Evolutionary conservation across 2,888 invertebrate genomes (phyloP).

Genomic region (Hydraecia micacea): DNA sequence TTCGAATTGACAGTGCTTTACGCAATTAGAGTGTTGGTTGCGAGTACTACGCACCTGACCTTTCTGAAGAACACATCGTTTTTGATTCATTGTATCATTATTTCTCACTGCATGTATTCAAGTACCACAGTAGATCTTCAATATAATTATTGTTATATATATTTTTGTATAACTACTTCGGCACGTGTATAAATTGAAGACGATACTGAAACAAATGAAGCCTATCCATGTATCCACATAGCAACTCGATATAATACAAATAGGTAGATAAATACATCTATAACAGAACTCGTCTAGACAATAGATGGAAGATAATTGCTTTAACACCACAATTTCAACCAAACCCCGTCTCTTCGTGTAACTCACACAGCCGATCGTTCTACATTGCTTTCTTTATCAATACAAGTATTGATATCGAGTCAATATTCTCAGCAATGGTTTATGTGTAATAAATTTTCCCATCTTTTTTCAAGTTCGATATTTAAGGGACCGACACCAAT

Average conservation of each 20-base stretch:
- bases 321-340: conserved; percentile 68
- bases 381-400: conserved; percentile 61
- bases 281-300: conserved; percentile 74
- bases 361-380: conserved; percentile 49
- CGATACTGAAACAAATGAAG: conserved; percentile 20
- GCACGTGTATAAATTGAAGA: not conserved
- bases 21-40: no score
- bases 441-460: conserved; percentile 6
- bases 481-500: conserved; percentile 35
- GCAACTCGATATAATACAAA: conserved; percentile 33
- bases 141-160: not conserved
- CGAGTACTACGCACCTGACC: not conserved
- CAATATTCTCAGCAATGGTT: conserved; percentile 45
- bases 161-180: not conserved
- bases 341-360: conserved; percentile 53
- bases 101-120: not conserved
- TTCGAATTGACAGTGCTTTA: no score
- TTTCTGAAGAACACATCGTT: not conserved
- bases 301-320: conserved; percentile 73
- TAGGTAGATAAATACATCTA: conserved; percentile 15
- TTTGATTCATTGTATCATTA: not conserved
- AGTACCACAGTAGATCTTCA: not conserved
- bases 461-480: conserved; percentile 12
- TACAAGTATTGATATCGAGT: conserved; percentile 11
- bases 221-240: conserved; percentile 19